Evolutionary conservation across 2,888 invertebrate genomes (phyloP).

Genomic region (Hypomecis atomaria): DNA sequence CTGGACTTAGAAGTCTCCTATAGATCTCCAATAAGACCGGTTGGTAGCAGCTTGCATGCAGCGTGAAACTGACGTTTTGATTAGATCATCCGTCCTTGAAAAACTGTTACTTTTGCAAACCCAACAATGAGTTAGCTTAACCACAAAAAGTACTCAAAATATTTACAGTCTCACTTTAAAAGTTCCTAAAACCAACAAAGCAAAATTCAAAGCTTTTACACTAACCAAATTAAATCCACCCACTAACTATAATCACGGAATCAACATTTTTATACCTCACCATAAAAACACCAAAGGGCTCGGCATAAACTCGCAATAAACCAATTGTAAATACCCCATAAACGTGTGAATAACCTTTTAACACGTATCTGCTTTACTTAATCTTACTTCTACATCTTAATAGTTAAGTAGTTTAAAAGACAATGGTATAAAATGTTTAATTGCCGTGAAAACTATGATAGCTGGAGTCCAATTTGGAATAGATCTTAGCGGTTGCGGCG

Average conservation of each 20-base stretch:
- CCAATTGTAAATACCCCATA: conserved; percentile 33
- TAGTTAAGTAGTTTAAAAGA: conserved; percentile 39
- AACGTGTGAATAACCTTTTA: conserved; percentile 47
- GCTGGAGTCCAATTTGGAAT: background rate
- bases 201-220: conserved; percentile 1
- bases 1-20: too few relatives aligned
- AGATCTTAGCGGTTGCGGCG: background rate
- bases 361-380: conserved; percentile 45
- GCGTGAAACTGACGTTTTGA: too few relatives aligned
- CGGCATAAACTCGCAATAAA: conserved; percentile 30
- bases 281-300: conserved; percentile 27
- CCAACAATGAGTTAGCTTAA: too few relatives aligned
- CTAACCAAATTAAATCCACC: conserved; percentile 13
- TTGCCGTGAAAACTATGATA: conserved; percentile 35
- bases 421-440: conserved; percentile 40
- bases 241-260: conserved; percentile 23
- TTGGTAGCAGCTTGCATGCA: too few relatives aligned
- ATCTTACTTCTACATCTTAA: conserved; percentile 49
- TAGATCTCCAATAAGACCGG: too few relatives aligned
- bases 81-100: too few relatives aligned
- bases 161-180: too few relatives aligned
- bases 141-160: too few relatives aligned
- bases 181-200: conserved; percentile 1
- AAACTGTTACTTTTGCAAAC: too few relatives aligned
- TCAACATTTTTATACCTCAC: conserved; percentile 25